Percentiles rank a stretch among this genome's conserved stretches.
These are phyloP conservation scores for Anguilla anguilla DNA, from an alignment of 2,797 vertebrate genomes.

Conservation along the genomic window DNA sequence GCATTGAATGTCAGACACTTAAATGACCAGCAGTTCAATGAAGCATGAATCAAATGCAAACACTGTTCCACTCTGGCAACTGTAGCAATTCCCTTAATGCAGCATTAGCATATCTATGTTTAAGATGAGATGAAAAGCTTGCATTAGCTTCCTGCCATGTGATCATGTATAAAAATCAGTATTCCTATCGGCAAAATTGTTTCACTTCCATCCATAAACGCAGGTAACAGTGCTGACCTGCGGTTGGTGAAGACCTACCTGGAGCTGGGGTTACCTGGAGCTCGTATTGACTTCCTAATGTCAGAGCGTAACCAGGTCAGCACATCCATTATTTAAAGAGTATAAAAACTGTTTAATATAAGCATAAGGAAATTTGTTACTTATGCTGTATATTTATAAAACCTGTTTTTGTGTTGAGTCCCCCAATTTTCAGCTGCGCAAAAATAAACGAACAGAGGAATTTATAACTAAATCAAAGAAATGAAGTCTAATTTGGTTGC, in stretches of 20 bases:
- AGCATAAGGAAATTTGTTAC: too few relatives aligned
- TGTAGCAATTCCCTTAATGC: not conserved
- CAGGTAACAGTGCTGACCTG: constrained; percentile 97
- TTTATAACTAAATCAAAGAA: too few relatives aligned
- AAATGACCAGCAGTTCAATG: not conserved
- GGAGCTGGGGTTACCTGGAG: constrained; percentile 93
- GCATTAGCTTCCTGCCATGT: not conserved
- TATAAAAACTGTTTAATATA: too few relatives aligned
- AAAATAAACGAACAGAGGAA: too few relatives aligned
- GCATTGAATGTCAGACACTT: not conserved
- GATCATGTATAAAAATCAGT: not conserved
- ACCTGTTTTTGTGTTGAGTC: too few relatives aligned
- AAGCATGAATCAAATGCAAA: not conserved
- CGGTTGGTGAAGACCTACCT: constrained; percentile 97
- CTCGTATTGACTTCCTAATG: constrained; percentile 96
- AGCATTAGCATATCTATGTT: not conserved
- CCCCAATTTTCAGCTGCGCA: too few relatives aligned
- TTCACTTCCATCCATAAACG: not conserved
- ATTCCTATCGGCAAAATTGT: not conserved
- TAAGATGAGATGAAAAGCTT: not conserved
- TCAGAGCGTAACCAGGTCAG: constrained; percentile 96
- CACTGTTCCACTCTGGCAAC: not conserved
- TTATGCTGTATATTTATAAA: too few relatives aligned
- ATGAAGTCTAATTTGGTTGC: too few relatives aligned
- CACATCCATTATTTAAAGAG: constrained; percentile 6